phyloP scores from a whole-genome alignment of 1,140 invertebrate genomes.

The Paraescarpia echinospica region DNA sequence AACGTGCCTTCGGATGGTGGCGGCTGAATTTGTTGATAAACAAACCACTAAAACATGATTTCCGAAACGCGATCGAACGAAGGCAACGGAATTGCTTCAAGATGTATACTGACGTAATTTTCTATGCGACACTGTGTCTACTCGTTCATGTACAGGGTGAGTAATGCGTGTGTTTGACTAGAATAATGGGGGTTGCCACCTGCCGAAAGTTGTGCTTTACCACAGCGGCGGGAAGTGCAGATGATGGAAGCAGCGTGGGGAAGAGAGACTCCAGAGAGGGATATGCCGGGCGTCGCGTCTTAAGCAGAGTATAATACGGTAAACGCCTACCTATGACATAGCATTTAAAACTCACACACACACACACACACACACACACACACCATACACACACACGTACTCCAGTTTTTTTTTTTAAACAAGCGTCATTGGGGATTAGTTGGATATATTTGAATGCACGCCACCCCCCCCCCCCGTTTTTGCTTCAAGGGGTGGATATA shows the following conservation, averaged over 20 bases:
- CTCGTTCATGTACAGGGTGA: background rate
- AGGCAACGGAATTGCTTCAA: background rate
- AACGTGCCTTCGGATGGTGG: background rate
- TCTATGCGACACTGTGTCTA: background rate
- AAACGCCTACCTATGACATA: too few species aligned
- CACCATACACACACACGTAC: too few species aligned
- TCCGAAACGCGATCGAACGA: background rate
- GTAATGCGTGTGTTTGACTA: background rate
- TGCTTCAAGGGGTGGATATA: too few species aligned
- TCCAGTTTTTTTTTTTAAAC: too few species aligned
- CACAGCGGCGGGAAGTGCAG: background rate
- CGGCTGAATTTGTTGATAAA: background rate
- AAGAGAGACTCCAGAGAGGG: background rate
- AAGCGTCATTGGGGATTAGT: too few species aligned
- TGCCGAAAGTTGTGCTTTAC: background rate
- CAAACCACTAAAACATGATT: background rate
- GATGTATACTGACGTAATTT: background rate
- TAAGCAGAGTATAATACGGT: too few species aligned
- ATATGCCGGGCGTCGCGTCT: too few species aligned
- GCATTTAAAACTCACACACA: too few species aligned
- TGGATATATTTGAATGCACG: too few species aligned
- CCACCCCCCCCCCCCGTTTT: too few species aligned
- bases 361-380: too few species aligned
- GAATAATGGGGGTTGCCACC: background rate
- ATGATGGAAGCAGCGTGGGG: background rate